Base-by-base conservation (phyloP, 92 coral and sea anemone genomes). In the Galaxea fascicularis region DNA sequence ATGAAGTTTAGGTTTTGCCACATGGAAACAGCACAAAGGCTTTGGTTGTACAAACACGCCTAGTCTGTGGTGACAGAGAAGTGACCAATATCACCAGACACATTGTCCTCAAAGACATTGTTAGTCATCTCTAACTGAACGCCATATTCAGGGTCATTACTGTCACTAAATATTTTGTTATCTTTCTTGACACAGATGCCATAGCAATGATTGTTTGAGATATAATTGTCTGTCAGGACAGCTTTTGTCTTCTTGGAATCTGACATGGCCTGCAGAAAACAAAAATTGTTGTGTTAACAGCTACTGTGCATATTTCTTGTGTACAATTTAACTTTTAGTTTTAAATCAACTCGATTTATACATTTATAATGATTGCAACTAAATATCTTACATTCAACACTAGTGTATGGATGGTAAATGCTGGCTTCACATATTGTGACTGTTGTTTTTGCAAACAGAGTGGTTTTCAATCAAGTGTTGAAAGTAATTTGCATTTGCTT, bases 111-210 rank as follows among this genome's bases (percentile, higher is more conserved):
- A 73, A 93, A 92, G 20, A 59, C 82, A 73, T 93, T 93, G 70
- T 88, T 88, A 52, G 90, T 70, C 86, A 93, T 85, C 15, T 93
- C 94, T 57, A 93, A 25, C 30, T 77, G 76, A 16, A 93, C 29
- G 59, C 91, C 87, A 73, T 82, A 69, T 59, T 79, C 86, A 29
- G 95, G 88, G 63, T 78, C 86, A 31, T 86, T 65, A 7, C 75
- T 66, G 52, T 74, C 89, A 46, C 75, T 66, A 21, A 80, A 80
- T 25, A 44, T 83, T 39, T 79, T 88, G 68, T 51, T 65, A 49
- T 89, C 90, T 71, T 88, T 76, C 64, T 85, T 89, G 51, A 89
- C 87, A 76, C 95, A 93, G 64, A 93, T 88, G 16, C 98, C 98
- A 86, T 89, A 89, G 46, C 97, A 94, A 72, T 78, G 82, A 75